A percentile compares a stretch with the other conserved stretches of the same genome.
phyloP scores from a whole-genome alignment of 2,888 invertebrate genomes.

The Agrilus biguttatus region DNA sequence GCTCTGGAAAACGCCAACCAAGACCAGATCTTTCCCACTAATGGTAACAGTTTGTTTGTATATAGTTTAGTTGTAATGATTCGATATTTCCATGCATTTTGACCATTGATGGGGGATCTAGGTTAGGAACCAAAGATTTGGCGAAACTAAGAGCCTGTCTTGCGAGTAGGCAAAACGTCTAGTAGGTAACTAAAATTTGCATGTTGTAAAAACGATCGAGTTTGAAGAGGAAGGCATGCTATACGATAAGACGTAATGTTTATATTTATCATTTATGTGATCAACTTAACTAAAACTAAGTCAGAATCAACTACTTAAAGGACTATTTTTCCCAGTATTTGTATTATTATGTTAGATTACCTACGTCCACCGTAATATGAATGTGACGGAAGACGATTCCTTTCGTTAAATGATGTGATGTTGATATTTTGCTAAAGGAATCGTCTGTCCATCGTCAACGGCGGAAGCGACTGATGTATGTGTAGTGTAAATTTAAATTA shows the following conservation, averaged over 20 bases:
- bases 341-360: conserved; percentile 10
- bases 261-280: conserved; percentile 14
- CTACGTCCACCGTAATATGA: conserved; percentile 9
- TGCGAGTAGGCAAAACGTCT: conserved; percentile 14
- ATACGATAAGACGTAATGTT: conserved; percentile 14
- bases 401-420: no score
- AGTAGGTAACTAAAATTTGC: conserved; percentile 13
- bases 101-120: conserved; percentile 16
- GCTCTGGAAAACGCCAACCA: conserved; percentile 16
- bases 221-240: no score
- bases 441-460: conserved; percentile 3
- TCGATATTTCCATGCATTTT: conserved; percentile 8
- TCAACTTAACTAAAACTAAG: conserved; percentile 17
- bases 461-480: conserved; percentile 11
- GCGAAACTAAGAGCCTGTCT: conserved; percentile 12
- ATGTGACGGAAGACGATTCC: conserved; percentile 2
- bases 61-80: conserved; percentile 10
- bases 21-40: conserved; percentile 16
- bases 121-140: conserved; percentile 31
- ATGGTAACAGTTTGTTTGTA: conserved; percentile 24
- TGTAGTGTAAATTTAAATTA: conserved; percentile 16
- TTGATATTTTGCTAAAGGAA: conserved; percentile 1
- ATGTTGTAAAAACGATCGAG: no score
- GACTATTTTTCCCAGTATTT: conserved; percentile 10
- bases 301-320: conserved; percentile 13